These are phyloP conservation scores for Hippopotamus amphibius DNA, from an alignment of 2,113 vertebrate species.

Conservation along the genomic window DNA sequence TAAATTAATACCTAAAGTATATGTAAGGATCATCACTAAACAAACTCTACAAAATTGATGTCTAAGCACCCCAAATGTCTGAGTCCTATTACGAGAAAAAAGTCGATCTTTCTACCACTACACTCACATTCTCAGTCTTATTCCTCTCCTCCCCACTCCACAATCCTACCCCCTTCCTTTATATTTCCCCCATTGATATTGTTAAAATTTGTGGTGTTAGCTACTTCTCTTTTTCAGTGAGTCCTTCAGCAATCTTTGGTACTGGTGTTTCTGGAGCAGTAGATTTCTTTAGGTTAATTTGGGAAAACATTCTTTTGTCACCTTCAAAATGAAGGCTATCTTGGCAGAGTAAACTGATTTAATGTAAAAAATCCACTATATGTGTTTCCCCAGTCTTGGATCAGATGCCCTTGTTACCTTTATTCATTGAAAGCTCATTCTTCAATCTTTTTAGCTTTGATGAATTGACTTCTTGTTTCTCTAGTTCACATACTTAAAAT, in stretches of 20 bases:
- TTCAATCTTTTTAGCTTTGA: not conserved
- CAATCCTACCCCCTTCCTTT: not conserved
- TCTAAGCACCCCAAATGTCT: not conserved
- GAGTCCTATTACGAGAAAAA: not conserved
- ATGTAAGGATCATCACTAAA: not conserved
- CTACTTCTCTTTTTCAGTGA: not conserved
- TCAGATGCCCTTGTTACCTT: not conserved
- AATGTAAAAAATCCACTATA: not conserved
- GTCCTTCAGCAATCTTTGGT: not conserved
- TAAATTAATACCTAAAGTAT: constrained; percentile 35
- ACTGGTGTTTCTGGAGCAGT: not conserved
- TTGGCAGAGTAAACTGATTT: not conserved
- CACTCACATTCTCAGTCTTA: not conserved
- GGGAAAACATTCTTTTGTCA: not conserved
- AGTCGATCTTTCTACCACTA: not conserved
- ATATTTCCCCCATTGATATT: not conserved
- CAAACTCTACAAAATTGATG: not conserved
- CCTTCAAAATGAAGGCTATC: not conserved
- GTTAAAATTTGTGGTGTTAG: not conserved
- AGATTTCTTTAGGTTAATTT: not conserved
- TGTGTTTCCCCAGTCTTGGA: not conserved
- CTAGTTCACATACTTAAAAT: not conserved
- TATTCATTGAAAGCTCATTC: not conserved
- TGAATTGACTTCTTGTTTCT: constrained; percentile 5
- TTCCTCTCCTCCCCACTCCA: not conserved